Percentiles rank a stretch among this genome's conserved stretches.
phyloP scores from a whole-genome alignment of 2,113 vertebrate genomes.

The Pseudorectes ferrugineus region DNA sequence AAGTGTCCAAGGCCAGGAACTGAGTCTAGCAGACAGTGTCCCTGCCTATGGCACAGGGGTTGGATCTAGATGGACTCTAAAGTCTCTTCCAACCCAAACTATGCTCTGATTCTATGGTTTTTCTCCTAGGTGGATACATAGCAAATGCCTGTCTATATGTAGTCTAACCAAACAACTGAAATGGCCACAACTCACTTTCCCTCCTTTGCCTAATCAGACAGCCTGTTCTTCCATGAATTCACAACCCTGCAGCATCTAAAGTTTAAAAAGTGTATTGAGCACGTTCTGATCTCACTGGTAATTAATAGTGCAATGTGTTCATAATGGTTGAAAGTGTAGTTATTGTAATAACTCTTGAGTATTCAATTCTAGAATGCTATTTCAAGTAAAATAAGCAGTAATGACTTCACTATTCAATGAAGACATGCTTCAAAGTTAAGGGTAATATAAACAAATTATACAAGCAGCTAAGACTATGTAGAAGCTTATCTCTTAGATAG shows the following conservation, averaged over 20 bases:
- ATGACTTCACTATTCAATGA: not conserved
- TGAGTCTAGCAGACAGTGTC: not conserved
- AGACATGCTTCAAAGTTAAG: not conserved
- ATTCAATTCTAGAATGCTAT: not conserved
- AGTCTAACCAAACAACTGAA: not conserved
- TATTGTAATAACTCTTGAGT: not conserved
- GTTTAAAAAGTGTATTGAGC: not conserved
- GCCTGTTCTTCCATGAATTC: not conserved
- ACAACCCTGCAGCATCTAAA: not conserved
- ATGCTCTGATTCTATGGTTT: not conserved
- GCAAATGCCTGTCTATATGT: not conserved
- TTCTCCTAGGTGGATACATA: not conserved
- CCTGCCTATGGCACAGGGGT: rapidly evolving
- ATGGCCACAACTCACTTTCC: not conserved
- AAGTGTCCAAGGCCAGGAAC: not conserved
- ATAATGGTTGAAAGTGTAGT: not conserved
- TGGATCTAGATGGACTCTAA: not conserved
- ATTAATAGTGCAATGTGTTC: not conserved
- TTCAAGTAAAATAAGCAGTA: not conserved
- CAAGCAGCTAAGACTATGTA: not conserved
- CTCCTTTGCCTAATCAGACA: not conserved
- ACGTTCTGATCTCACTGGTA: not conserved
- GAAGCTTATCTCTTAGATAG: not conserved
- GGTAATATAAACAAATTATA: not conserved
- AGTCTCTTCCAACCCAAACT: not conserved